phyloP scores from a whole-genome alignment of 1,140 invertebrate genomes.

The Sminthurides bifidus region DNA sequence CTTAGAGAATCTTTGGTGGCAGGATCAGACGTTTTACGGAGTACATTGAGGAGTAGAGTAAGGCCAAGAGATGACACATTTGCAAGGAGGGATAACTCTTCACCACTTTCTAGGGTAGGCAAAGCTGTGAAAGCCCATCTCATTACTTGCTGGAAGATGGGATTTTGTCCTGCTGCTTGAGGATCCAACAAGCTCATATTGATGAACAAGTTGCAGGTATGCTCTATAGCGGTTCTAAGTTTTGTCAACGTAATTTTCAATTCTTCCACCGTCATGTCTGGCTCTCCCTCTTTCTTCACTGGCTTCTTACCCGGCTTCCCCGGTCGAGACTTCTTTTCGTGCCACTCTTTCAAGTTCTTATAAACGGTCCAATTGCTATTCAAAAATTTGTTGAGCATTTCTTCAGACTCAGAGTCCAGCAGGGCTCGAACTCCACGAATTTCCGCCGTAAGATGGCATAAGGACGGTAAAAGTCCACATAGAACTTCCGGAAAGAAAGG shows the following conservation, averaged over 20 bases:
- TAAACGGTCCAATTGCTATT: constrained; percentile 76
- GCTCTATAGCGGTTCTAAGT: constrained; percentile 59
- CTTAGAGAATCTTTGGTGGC: constrained; percentile 66
- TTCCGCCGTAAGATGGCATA: constrained; percentile 82
- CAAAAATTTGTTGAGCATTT: constrained; percentile 63
- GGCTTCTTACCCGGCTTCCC: constrained; percentile 22
- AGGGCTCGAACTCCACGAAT: constrained; percentile 70
- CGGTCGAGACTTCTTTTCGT: constrained; percentile 23
- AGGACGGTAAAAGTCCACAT: constrained; percentile 65
- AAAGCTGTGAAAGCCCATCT: constrained; percentile 77
- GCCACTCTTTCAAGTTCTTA: constrained; percentile 44
- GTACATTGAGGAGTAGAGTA: constrained; percentile 68
- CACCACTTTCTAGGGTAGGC: constrained; percentile 66
- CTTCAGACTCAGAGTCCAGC: constrained; percentile 57
- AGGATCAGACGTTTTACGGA: constrained; percentile 37
- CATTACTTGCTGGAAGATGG: constrained; percentile 61
- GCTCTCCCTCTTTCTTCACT: constrained; percentile 5
- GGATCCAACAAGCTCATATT: constrained; percentile 78
- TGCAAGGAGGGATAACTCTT: constrained; percentile 66
- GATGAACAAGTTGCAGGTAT: constrained; percentile 82
- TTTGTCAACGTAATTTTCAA: constrained; percentile 17
- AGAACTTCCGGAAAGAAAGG: constrained; percentile 60
- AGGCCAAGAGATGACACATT: constrained; percentile 72
- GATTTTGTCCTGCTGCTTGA: constrained; percentile 61
- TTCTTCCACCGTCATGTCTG: constrained; percentile 17